Evolutionary conservation across 2,113 vertebrate species (phyloP), one percentile per base, ranked within the genome.

Genomic region (Neomonachus schauinslandi): DNA sequence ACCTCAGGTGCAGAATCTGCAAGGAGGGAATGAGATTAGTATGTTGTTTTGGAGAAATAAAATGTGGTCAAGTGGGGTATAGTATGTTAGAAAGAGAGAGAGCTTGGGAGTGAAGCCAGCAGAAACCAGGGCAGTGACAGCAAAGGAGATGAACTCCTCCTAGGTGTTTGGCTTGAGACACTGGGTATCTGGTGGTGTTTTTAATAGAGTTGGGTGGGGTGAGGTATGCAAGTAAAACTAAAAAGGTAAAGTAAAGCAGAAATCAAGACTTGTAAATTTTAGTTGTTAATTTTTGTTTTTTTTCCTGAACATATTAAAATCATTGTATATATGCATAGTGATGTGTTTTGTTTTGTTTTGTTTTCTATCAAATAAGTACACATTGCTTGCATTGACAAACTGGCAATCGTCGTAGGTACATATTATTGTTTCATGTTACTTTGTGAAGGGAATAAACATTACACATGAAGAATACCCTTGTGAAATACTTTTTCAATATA

Each of bases 141-240:
- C 49, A 59, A 63, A n/a, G 36, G 22, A 76, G 8, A 26, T 46
- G 42, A 46, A 6, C 7, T 46, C 28, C 16, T 80, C 1, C 4
- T 16, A 59, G 18, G 39, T 7, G 55, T 55, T 63, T 80, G n/a
- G 16, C 31, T 65, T 71, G 24, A 93, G 31, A 72, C 59, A 21
- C 33, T 74, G 10, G 22, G 1, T 36, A 83, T 0, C 12, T 15
- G 1, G 4, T 36, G 0, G 5, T 55, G 3, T 82, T 59, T 76
- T 83, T 28, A 65, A 31, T 5, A 77, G n/a, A 71, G 12, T 5
- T 26, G 28, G 24, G 46, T 33, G 46, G 28, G 3, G 19, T 7
- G 55, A 13, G 36, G 2, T 31, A 63, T 28, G 7, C 3, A 89
- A 79, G 1, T 42, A 22, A 55, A 39, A 59, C 33, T 46, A 24